These are phyloP conservation scores for Zaprionus kolodkinae DNA, from an alignment of 1,140 invertebrate species.

Conservation along the genomic window DNA sequence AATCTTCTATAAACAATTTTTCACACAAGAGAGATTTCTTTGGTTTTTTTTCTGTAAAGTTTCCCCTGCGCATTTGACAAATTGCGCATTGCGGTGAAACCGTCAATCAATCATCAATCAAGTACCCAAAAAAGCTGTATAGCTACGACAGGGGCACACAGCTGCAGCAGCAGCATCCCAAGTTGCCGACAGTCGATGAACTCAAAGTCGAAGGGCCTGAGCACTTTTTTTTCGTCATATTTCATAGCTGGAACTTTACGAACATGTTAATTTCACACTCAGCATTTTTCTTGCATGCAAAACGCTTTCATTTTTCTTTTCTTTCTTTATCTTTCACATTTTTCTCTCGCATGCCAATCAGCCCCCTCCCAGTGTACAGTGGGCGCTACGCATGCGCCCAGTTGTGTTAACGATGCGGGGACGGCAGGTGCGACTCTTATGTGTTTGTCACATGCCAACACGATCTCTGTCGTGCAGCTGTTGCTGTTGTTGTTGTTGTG, in stretches of 20 bases:
- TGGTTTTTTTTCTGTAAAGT: conserved; percentile 23
- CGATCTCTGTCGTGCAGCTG: conserved; percentile 26
- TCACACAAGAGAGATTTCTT: conserved; percentile 35
- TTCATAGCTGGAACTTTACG: conserved; percentile 33
- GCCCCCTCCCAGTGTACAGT: conserved; percentile 15
- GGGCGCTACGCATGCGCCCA: conserved; percentile 61
- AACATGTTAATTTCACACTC: conserved; percentile 71
- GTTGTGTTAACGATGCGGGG: conserved; percentile 1
- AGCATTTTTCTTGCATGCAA: conserved; percentile 57
- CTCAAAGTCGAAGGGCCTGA: conserved; percentile 40
- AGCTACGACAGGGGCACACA: conserved; percentile 6
- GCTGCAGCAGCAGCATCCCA: conserved; percentile 41
- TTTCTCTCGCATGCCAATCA: conserved; percentile 12
- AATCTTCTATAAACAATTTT: conserved; percentile 37
- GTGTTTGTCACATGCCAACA: conserved; percentile 59
- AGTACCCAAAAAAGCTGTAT: conserved; percentile 38
- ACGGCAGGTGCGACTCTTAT: conserved; percentile 34
- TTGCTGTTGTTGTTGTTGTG: conserved; percentile 30
- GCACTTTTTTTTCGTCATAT: conserved; percentile 31
- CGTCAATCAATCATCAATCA: conserved; percentile 79
- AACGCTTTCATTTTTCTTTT: conserved; percentile 72
- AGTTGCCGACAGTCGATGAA: conserved; percentile 48
- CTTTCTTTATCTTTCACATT: not conserved
- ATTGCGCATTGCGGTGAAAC: conserved; percentile 66
- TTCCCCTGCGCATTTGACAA: conserved; percentile 57